Base-by-base conservation (phyloP, 2,797 vertebrate species). In the Phylloscopus collybita region DNA sequence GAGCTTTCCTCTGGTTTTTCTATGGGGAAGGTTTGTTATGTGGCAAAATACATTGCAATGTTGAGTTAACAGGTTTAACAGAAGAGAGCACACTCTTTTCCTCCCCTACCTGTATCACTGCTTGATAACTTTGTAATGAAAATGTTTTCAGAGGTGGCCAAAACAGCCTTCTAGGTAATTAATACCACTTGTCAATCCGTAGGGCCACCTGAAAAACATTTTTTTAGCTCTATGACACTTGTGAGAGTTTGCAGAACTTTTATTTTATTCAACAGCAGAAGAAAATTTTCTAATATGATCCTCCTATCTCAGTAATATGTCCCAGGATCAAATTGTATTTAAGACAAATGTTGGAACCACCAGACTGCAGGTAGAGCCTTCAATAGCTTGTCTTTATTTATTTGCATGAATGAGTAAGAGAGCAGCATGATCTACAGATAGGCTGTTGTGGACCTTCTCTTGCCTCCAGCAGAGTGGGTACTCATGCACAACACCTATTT, bases 401-500 rank as follows among this genome's bases (percentile, higher is more conserved):
- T 42, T 80, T 78, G 34, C 19, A 8, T 54, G 32, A 40, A 42
- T 1, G 3, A 64, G 19, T 53, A 34, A 62, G 27, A 70, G 56
- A 10, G 17, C 64, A 86, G 32, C 13, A 50, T 3, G 13, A 30
- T 6, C 47, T 71, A 40, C 2, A 65, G 50, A 51, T 1, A 19
- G 40, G 15, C 25, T 81, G 56, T 40, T 16, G 7, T 6, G 44
- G 22, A 51, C 9, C 27, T 30, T 62, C 30, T 54, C 26, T 69
- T 73, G 62, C 67, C 13, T 61, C 26, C 69, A 53, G 50, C 26
- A 38, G 42, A n/a, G 29, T 27, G 51, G 30, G 25, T 23, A 26
- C 3, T 13, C 11, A 2, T 1, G 10, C 22, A n/a, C 4, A 51
- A 36, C 10, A 25, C 20, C 40, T 18, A 8, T 0, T 30, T 17